These are phyloP conservation scores for Chrysogorgia sp. DNA, from an alignment of 92 coral and sea anemone genomes.

Conservation along the genomic window DNA sequence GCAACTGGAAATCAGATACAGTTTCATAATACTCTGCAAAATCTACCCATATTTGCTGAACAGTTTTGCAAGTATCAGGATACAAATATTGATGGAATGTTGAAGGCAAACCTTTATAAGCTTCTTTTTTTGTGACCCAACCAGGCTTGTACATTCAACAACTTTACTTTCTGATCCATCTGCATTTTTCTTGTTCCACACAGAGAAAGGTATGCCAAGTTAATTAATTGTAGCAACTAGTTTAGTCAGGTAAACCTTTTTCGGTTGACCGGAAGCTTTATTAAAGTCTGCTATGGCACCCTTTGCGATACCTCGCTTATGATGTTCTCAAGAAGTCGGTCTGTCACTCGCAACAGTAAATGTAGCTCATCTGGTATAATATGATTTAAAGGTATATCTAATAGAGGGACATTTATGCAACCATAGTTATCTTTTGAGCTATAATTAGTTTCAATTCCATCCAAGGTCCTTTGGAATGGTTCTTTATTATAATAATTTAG, in stretches of 20 bases:
- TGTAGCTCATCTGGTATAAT: conserved; percentile 66
- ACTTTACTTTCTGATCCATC: conserved; percentile 51
- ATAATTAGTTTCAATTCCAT: conserved; percentile 25
- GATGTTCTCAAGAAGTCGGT: conserved; percentile 61
- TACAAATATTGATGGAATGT: not conserved
- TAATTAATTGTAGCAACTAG: conserved; percentile 44
- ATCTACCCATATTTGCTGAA: not conserved
- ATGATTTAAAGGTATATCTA: conserved; percentile 50
- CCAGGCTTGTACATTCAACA: conserved; percentile 29
- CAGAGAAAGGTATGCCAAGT: conserved; percentile 27
- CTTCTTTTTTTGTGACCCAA: conserved; percentile 43
- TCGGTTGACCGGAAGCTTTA: conserved; percentile 25
- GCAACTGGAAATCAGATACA: not conserved
- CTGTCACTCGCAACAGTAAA: conserved; percentile 62
- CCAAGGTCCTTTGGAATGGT: conserved; percentile 38
- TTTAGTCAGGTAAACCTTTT: conserved; percentile 1
- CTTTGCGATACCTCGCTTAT: conserved; percentile 60
- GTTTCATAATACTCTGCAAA: not conserved
- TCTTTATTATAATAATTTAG: conserved; percentile 37
- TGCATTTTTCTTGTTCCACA: too few species aligned
- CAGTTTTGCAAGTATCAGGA: conserved; percentile 6
- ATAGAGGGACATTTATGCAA: conserved; percentile 54
- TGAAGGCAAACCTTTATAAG: conserved; percentile 48
- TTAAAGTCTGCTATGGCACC: conserved; percentile 56
- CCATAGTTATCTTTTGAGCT: conserved; percentile 43